Percentiles rank a stretch among this genome's conserved stretches.
These are phyloP conservation scores for Zaprionus ornatus DNA, from an alignment of 1,140 invertebrate genomes.

Conservation along the genomic window DNA sequence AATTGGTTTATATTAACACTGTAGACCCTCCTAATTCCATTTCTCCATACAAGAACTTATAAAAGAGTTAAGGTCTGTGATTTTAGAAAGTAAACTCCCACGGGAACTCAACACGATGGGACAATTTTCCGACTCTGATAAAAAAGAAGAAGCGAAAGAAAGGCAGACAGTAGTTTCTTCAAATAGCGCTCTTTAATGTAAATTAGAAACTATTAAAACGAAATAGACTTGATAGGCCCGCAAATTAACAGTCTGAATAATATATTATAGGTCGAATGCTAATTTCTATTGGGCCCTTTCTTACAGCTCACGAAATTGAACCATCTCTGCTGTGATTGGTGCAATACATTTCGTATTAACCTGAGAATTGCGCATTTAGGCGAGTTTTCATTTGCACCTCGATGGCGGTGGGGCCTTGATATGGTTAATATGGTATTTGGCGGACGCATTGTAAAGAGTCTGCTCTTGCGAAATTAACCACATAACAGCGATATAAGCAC, in stretches of 20 bases:
- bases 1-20: neutral
- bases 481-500: constrained; percentile 50
- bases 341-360: neutral
- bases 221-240: neutral
- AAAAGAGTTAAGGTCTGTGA: neutral
- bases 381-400: constrained; percentile 1
- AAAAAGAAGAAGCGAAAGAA: neutral
- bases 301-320: neutral
- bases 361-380: constrained; percentile 8
- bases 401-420: neutral
- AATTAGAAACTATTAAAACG: neutral
- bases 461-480: constrained; percentile 35
- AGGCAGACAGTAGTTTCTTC: neutral
- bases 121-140: neutral
- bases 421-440: neutral
- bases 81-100: constrained; percentile 7
- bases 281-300: neutral
- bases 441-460: neutral
- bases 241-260: neutral
- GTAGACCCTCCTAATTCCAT: neutral
- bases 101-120: neutral
- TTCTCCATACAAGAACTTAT: neutral
- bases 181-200: neutral
- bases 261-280: neutral
- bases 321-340: neutral